phyloP scores from a whole-genome alignment of 2,797 vertebrate species.

The Urophycis tenuis region DNA sequence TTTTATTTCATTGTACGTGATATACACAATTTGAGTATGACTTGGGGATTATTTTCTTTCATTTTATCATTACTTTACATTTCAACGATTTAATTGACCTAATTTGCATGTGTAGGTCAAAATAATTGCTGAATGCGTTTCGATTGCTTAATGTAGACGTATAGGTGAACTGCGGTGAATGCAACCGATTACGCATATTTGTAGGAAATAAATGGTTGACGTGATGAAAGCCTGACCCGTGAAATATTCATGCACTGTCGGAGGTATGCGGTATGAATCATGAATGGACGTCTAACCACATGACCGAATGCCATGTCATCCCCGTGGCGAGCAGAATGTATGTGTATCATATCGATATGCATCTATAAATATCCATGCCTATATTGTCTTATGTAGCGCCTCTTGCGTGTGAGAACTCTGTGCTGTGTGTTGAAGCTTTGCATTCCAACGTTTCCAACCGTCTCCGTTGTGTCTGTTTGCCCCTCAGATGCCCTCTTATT shows the following conservation, averaged over 20 bases:
- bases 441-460: conserved; percentile 60
- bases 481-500: conserved; percentile 79
- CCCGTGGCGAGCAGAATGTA: conserved; percentile 42
- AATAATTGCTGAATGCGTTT: too few species aligned
- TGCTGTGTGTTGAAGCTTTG: conserved; percentile 61
- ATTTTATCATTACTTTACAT: too few species aligned
- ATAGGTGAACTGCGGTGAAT: not conserved
- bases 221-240: conserved; percentile 57
- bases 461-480: conserved; percentile 69
- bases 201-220: conserved; percentile 25
- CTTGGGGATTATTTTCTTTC: too few species aligned
- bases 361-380: conserved; percentile 1
- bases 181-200: not conserved
- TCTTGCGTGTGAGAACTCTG: conserved; percentile 57
- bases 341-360: not conserved
- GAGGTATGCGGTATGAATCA: conserved; percentile 58
- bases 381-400: conserved; percentile 54
- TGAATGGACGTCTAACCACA: conserved; percentile 53
- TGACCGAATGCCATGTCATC: conserved; percentile 37
- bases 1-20: not conserved
- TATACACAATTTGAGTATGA: not conserved
- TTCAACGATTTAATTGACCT: not conserved
- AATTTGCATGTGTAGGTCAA: too few species aligned
- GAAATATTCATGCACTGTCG: conserved; percentile 53
- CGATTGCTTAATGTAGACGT: not conserved